These are phyloP conservation scores for Gopherus evgoodei DNA, from an alignment of 2,113 vertebrate genomes.

Conservation along the genomic window DNA sequence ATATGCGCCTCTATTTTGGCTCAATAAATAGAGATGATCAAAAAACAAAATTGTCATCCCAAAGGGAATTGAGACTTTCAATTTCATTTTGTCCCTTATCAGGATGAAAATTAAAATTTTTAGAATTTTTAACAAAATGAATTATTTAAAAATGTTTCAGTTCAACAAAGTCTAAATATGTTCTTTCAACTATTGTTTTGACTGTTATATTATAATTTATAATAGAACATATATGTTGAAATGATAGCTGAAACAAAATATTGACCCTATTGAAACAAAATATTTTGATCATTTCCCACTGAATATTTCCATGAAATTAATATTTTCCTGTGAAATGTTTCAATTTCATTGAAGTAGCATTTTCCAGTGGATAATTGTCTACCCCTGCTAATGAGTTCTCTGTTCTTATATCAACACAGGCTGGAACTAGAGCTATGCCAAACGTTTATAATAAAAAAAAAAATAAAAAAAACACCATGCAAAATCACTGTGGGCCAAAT, in stretches of 20 bases:
- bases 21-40: background rate
- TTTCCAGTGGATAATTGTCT: background rate
- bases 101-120: background rate
- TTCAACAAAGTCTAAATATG: background rate
- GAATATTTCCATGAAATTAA: background rate
- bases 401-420: background rate
- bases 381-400: background rate
- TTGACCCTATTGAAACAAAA: background rate
- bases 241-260: background rate
- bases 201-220: background rate
- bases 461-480: background rate
- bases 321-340: background rate
- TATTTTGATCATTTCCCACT: rapidly evolving
- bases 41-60: background rate
- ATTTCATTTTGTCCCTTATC: background rate
- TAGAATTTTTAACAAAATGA: background rate
- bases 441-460: background rate
- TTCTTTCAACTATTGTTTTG: background rate
- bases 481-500: background rate
- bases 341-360: background rate
- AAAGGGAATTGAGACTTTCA: background rate
- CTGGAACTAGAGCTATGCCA: background rate
- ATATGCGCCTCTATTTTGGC: background rate
- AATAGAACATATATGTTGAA: background rate
- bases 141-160: background rate